These are phyloP conservation scores for Phaetusa simplex DNA, from an alignment of 2,113 vertebrate genomes.

Conservation along the genomic window DNA sequence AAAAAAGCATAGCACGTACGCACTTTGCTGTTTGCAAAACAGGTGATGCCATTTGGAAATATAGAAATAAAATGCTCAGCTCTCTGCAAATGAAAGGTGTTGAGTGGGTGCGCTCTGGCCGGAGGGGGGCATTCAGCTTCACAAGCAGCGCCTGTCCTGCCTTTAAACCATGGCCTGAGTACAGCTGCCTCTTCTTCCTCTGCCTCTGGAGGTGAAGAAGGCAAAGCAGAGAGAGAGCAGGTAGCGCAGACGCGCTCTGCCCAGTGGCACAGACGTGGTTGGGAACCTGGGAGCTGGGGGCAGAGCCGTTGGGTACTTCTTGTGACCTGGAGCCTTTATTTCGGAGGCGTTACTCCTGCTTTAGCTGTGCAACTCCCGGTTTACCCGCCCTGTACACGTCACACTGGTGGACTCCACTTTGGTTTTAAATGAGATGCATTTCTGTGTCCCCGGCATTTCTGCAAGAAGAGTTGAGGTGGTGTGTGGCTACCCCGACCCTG, in stretches of 20 bases:
- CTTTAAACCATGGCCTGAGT: neutral
- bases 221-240: neutral
- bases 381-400: neutral
- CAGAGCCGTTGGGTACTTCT: neutral
- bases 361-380: neutral
- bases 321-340: neutral
- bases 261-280: accelerated
- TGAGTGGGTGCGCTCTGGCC: neutral
- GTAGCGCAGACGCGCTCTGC: accelerated
- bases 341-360: accelerated
- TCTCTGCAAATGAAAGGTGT: neutral
- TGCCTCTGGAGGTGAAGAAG: neutral
- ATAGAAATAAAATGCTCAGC: accelerated
- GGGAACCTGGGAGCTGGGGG: neutral
- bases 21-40: neutral
- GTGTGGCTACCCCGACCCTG: neutral
- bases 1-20: accelerated
- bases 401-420: neutral
- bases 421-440: neutral
- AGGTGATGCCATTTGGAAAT: neutral
- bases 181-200: neutral
- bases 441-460: neutral
- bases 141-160: neutral
- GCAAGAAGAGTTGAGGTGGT: neutral
- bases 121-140: neutral